phyloP scores from a whole-genome alignment of 1,140 invertebrate genomes.

The Drosophila repleta region DNA sequence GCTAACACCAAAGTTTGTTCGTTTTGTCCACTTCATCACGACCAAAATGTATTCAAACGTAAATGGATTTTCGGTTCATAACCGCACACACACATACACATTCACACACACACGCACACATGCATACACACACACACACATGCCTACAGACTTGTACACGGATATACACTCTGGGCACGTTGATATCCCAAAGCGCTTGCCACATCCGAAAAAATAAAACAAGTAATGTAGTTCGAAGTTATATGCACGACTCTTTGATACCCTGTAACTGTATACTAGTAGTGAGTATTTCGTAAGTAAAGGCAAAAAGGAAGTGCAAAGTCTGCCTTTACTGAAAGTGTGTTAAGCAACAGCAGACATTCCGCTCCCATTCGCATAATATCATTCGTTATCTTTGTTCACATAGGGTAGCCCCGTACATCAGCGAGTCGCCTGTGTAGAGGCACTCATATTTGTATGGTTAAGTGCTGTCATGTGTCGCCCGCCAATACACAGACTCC shows the following conservation, averaged over 20 bases:
- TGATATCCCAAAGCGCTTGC: slow-evolving; percentile 37
- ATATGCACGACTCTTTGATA: background rate
- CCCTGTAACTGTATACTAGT: background rate
- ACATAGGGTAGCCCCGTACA: background rate
- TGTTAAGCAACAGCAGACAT: background rate
- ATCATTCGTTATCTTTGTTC: too few species aligned
- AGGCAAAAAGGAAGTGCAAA: too few species aligned
- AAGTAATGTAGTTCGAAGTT: background rate
- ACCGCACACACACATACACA: slow-evolving; percentile 36
- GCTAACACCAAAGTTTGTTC: slow-evolving; percentile 52
- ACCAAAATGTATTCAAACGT: slow-evolving; percentile 62
- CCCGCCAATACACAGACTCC: slow-evolving; percentile 21
- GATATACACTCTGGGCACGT: slow-evolving; percentile 44
- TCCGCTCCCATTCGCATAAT: background rate
- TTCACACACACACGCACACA: slow-evolving; percentile 17
- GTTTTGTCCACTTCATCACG: slow-evolving; percentile 56
- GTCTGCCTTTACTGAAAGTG: too few species aligned
- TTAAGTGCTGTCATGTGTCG: slow-evolving; percentile 65
- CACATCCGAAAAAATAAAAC: slow-evolving; percentile 31
- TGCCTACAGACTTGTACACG: slow-evolving; percentile 14
- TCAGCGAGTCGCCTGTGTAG: background rate
- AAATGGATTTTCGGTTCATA: slow-evolving; percentile 75
- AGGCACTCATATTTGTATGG: slow-evolving; percentile 42
- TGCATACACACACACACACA: background rate
- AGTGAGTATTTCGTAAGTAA: too few species aligned